Evolutionary conservation across 2,113 vertebrate species (phyloP).

Genomic region (Nothobranchius kuhntae): DNA sequence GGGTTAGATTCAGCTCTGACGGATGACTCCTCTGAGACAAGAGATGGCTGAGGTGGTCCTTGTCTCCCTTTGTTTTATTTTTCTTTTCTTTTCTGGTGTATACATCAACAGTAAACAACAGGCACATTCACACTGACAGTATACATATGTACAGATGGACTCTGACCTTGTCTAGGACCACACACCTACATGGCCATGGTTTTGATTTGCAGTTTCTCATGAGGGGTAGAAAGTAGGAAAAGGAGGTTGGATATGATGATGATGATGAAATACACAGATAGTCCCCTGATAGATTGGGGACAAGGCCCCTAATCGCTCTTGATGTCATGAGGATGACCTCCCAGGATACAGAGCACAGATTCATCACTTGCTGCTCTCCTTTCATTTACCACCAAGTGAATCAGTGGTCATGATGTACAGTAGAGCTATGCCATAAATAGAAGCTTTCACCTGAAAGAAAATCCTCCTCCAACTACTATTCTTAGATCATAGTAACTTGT

Average conservation of each 20-base stretch:
- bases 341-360: slow-evolving; percentile 63
- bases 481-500: slow-evolving; percentile 17
- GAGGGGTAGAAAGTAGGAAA: slow-evolving; percentile 10
- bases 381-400: slow-evolving; percentile 53
- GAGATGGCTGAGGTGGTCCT: slow-evolving; percentile 31
- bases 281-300: slow-evolving; percentile 73
- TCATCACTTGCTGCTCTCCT: slow-evolving; percentile 59
- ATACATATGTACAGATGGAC: slow-evolving; percentile 28
- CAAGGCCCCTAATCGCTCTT: slow-evolving; percentile 71
- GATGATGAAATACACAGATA: slow-evolving; percentile 71
- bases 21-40: slow-evolving; percentile 57
- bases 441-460: slow-evolving; percentile 49
- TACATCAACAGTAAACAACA: slow-evolving; percentile 20
- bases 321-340: slow-evolving; percentile 73
- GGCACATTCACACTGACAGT: slow-evolving; percentile 19
- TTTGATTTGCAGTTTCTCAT: slow-evolving; percentile 52
- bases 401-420: slow-evolving; percentile 56
- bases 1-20: slow-evolving; percentile 62
- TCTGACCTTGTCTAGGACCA: slow-evolving; percentile 67
- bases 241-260: slow-evolving; percentile 54
- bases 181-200: slow-evolving; percentile 47
- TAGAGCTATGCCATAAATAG: slow-evolving; percentile 60
- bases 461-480: slow-evolving; percentile 33
- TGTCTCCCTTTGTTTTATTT: slow-evolving; percentile 44
- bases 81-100: slow-evolving; percentile 24